These are phyloP conservation scores for Petrocephalus sullivani DNA, from an alignment of 2,797 vertebrate species.

Conservation along the genomic window DNA sequence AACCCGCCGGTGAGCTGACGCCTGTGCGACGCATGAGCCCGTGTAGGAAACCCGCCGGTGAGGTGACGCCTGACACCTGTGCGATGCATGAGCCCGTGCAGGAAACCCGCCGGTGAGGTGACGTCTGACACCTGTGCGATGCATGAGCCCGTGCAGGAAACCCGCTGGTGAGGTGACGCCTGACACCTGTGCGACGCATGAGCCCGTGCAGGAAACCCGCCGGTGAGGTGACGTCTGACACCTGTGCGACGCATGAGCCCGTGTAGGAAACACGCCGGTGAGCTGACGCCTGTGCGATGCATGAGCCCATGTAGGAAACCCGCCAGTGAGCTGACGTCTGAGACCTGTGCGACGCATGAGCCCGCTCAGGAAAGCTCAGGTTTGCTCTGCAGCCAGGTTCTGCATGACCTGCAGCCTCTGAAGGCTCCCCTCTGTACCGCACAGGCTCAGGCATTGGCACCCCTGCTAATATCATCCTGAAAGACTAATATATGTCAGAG, in stretches of 20 bases:
- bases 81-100: too few species aligned
- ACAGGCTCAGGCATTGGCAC: too few species aligned
- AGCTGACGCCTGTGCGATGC: not conserved
- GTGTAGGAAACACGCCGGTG: not conserved
- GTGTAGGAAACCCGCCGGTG: not conserved
- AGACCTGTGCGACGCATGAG: too few species aligned
- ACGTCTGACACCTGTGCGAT: not conserved
- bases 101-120: too few species aligned
- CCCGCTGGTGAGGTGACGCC: not conserved
- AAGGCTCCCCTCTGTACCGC: not conserved
- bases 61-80: too few species aligned
- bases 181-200: too few species aligned
- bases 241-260: too few species aligned
- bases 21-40: too few species aligned
- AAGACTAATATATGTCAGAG: not conserved
- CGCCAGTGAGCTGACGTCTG: too few species aligned
- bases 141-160: not conserved
- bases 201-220: not conserved
- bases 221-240: not conserved
- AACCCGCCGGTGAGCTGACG: too few species aligned
- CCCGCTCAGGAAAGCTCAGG: conserved; percentile 23
- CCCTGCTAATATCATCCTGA: not conserved
- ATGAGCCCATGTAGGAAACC: too few species aligned
- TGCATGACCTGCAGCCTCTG: conserved; percentile 21
- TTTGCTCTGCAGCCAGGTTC: conserved; percentile 30